These are phyloP conservation scores for Brachyopa scutellaris DNA, from an alignment of 2,888 invertebrate species.

Conservation along the genomic window DNA sequence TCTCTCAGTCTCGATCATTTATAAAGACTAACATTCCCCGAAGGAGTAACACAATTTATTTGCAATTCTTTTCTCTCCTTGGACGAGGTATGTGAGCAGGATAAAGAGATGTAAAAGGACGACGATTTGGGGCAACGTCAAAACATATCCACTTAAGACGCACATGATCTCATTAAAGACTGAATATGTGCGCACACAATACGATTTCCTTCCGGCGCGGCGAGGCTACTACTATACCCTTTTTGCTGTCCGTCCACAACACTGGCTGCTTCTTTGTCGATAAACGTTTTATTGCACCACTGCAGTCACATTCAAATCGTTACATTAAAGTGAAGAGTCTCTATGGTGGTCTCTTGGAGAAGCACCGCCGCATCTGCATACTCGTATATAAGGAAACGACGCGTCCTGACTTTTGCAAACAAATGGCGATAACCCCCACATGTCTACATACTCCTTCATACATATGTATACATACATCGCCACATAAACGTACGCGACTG, in stretches of 20 bases:
- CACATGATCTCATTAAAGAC: constrained; percentile 71
- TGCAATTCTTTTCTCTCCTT: constrained; percentile 58
- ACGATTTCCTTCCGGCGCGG: constrained; percentile 62
- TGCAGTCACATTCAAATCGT: constrained; percentile 67
- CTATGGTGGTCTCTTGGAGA: constrained; percentile 16
- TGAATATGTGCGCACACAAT: constrained; percentile 60
- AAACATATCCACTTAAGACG: constrained; percentile 55
- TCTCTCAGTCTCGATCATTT: constrained; percentile 46
- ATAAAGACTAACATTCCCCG: constrained; percentile 47
- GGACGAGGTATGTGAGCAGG: not conserved
- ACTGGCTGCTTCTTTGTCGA: constrained; percentile 38
- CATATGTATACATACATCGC: constrained; percentile 60
- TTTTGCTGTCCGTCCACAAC: constrained; percentile 35
- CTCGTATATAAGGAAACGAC: constrained; percentile 37
- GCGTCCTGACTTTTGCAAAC: constrained; percentile 63
- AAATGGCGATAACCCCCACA: constrained; percentile 59
- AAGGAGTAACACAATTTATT: constrained; percentile 57
- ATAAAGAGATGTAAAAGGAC: not conserved
- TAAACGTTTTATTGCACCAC: constrained; percentile 71
- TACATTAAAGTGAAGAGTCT: constrained; percentile 54
- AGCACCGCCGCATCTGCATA: not conserved
- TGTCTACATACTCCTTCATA: constrained; percentile 48
- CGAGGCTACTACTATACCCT: no score
- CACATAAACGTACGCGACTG: constrained; percentile 59
- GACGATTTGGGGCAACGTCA: constrained; percentile 38